phyloP scores from a whole-genome alignment of 1,140 invertebrate genomes.

The Amphibalanus amphitrite region DNA sequence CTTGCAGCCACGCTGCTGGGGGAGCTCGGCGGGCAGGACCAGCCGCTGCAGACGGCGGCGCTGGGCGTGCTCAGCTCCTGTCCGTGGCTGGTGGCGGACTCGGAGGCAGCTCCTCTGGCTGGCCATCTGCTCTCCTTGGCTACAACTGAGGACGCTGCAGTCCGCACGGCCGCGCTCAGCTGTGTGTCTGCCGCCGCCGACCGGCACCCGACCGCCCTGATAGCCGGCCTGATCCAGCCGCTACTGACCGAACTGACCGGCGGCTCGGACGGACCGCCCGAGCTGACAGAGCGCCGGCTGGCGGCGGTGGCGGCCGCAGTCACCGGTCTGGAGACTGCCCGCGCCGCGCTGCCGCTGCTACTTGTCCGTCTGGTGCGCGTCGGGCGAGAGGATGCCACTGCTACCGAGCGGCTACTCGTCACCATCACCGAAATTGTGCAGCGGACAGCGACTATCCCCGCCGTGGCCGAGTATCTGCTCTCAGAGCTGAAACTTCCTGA shows the following conservation, averaged over 20 bases:
- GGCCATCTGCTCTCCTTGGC: not conserved
- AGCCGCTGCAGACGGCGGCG: not conserved
- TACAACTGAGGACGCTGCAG: not conserved
- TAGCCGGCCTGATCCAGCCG: not conserved
- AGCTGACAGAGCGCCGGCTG: not conserved
- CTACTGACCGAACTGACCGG: not conserved
- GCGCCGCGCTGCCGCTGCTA: not conserved
- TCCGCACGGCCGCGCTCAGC: not conserved
- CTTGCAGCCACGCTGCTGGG: not conserved
- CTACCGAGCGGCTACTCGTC: not conserved
- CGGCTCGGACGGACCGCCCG: too few species aligned
- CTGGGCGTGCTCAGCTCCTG: not conserved
- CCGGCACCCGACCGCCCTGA: not conserved
- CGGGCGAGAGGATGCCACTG: not conserved
- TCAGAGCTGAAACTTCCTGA: not conserved
- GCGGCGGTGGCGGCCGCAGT: not conserved
- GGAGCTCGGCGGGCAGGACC: not conserved
- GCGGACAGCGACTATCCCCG: not conserved
- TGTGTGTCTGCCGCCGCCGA: not conserved
- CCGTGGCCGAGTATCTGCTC: not conserved
- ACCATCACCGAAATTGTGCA: not conserved
- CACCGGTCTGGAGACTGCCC: not conserved
- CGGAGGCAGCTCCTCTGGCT: not conserved
- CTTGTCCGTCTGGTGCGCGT: not conserved
- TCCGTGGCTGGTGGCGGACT: not conserved